Conservation (phyloP, 1,140 invertebrate genomes). For the Achroia grisella region DNA sequence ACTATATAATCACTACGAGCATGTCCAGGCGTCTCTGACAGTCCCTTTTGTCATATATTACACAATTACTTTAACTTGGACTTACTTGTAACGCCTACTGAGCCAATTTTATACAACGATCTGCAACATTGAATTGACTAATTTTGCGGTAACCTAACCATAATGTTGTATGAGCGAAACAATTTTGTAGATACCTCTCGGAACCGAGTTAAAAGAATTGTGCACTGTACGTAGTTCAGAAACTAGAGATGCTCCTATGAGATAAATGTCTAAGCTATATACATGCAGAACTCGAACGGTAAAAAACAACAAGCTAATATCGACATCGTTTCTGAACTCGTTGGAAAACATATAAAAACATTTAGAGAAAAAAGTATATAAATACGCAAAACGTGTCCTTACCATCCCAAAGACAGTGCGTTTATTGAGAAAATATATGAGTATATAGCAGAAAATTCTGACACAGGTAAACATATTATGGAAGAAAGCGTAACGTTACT, state of each 20-base stretch:
- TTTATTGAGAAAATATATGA: slow-evolving; percentile 39
- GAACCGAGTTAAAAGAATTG: slow-evolving; percentile 38
- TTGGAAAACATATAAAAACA: slow-evolving; percentile 31
- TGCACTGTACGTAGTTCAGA: slow-evolving; percentile 26
- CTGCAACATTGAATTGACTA: too few relatives aligned
- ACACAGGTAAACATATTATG: slow-evolving; percentile 15
- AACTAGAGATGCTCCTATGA: slow-evolving; percentile 15
- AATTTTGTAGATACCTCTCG: slow-evolving; percentile 1
- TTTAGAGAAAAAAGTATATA: slow-evolving; percentile 20
- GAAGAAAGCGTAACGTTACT: slow-evolving; percentile 31
- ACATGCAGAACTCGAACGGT: slow-evolving; percentile 5
- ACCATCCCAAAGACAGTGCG: slow-evolving; percentile 55
- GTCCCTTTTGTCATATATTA: slow-evolving; percentile 6
- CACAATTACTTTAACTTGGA: slow-evolving; percentile 23
- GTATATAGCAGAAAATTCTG: slow-evolving; percentile 36
- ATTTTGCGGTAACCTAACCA: too few relatives aligned
- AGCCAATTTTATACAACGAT: too few relatives aligned
- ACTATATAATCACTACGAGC: too few relatives aligned
- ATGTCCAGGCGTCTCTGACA: slow-evolving; percentile 21
- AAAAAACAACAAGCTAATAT: neutral
- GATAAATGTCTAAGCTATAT: slow-evolving; percentile 4
- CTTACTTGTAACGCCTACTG: neutral
- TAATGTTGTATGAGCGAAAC: too few relatives aligned
- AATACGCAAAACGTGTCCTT: slow-evolving; percentile 45
- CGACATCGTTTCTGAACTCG: slow-evolving; percentile 38